These are phyloP conservation scores for Drosophila paranaensis DNA, from an alignment of 2,888 invertebrate genomes.

Conservation along the genomic window DNA sequence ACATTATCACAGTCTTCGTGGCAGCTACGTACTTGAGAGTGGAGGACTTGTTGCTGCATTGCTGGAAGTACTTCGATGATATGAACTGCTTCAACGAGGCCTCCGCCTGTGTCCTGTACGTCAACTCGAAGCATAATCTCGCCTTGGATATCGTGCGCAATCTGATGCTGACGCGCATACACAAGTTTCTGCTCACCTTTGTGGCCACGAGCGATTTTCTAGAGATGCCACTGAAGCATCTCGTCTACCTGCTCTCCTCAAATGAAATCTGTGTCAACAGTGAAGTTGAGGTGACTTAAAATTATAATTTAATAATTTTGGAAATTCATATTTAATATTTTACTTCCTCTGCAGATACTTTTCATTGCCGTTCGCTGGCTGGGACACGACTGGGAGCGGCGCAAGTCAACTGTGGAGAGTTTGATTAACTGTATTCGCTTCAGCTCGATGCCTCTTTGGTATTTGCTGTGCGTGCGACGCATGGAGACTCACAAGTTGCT, in stretches of 20 bases:
- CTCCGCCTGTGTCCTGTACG: constrained; percentile 81
- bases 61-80: constrained; percentile 91
- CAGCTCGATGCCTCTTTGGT: constrained; percentile 91
- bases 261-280: constrained; percentile 91
- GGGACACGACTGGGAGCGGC: constrained; percentile 88
- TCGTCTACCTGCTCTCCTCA: constrained; percentile 88
- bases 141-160: constrained; percentile 77
- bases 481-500: constrained; percentile 44
- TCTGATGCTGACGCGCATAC: constrained; percentile 87
- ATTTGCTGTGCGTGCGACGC: constrained; percentile 87
- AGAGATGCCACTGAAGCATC: constrained; percentile 88
- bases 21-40: constrained; percentile 72
- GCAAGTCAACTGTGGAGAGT: constrained; percentile 86
- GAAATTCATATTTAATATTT: constrained; percentile 28
- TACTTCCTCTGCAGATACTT: constrained; percentile 86
- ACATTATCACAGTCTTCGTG: constrained; percentile 55
- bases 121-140: constrained; percentile 86
- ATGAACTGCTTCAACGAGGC: constrained; percentile 89
- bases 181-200: constrained; percentile 90
- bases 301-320: no score
- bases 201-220: constrained; percentile 91
- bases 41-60: constrained; percentile 72
- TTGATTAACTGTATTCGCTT: constrained; percentile 90
- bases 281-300: constrained; percentile 84
- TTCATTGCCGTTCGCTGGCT: constrained; percentile 93